A percentile compares a stretch with the other conserved stretches of the same genome.
Evolutionary conservation across 1,140 invertebrate species (phyloP).

Genomic region (Cepaea nemoralis): DNA sequence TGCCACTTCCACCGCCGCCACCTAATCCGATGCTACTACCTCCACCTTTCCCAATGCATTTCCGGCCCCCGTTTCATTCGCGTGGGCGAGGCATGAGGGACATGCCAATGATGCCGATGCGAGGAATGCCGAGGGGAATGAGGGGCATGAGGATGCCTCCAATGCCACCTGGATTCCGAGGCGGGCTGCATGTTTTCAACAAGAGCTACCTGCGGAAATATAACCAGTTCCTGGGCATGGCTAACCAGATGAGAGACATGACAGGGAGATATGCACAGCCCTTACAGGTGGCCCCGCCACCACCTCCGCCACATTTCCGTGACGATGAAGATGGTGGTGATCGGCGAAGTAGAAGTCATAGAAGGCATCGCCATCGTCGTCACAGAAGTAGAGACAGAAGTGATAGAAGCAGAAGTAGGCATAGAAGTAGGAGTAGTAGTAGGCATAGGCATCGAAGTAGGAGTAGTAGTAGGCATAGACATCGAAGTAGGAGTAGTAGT

Average conservation of each 20-base stretch:
- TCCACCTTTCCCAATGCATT: not conserved
- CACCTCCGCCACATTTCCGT: not conserved
- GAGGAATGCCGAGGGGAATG: constrained; percentile 17
- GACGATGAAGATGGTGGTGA: constrained; percentile 2
- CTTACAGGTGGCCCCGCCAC: constrained; percentile 20
- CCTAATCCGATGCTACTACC: not conserved
- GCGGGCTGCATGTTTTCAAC: constrained; percentile 32
- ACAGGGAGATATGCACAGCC: constrained; percentile 36
- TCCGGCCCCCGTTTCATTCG: constrained; percentile 12
- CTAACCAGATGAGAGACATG: constrained; percentile 38
- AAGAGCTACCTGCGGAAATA: constrained; percentile 29
- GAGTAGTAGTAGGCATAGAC: constrained; percentile 10
- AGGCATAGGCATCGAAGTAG: constrained; percentile 1
- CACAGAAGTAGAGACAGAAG: constrained; percentile 17
- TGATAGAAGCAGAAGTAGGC: constrained; percentile 13
- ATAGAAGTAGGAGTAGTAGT: constrained; percentile 7
- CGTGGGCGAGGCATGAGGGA: constrained; percentile 1
- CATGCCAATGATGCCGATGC: not conserved
- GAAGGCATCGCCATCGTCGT: not conserved
- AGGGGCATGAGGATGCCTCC: constrained; percentile 25
- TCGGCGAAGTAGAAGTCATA: not conserved
- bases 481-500: constrained; percentile 11
- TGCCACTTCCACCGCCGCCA: constrained; percentile 15
- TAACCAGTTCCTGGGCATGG: constrained; percentile 27
- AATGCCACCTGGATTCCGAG: constrained; percentile 28